Base-by-base conservation (phyloP, 2,888 invertebrate species). In the Syrphus vitripennis region DNA sequence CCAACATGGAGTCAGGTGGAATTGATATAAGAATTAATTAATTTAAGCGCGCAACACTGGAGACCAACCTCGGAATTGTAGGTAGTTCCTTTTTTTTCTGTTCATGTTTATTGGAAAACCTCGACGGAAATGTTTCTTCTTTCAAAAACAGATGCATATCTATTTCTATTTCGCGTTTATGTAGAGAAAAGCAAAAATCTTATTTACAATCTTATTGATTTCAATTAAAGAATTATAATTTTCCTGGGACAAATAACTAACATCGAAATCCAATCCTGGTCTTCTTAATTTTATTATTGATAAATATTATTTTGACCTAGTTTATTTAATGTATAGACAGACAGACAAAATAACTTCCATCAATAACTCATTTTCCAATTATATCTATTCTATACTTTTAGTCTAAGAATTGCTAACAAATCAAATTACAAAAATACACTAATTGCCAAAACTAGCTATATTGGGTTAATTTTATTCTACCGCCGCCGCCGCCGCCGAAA, bases 1-100 rank as follows among this genome's bases (percentile, higher is more conserved):
- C 29, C 16, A 26, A 34, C 80, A 59, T 76, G 65, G 70, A 29
- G 55, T 42, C 84, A 86, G 84, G 67, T 86, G 81, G 31, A 81
- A 77, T 67, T 81, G 76, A 86, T 55, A 72, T 69, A 55, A 61
- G 72, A 86, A 81, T 86, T 77, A 86, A 69, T 86, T 81, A 67
- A 67, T 40, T 63, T 34, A 24, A 67, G 12, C 67, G 12, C 67
- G 4, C 48, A 65, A 29, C 45, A 65, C 24, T 6, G 4, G 29
- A 65, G 1, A 19, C 45, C 48, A 10, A 48, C 16, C 14, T 26
- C 0, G 19, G 42, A n/a, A 19, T 24, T 14, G n/a, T n/a, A n/a
- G n/a, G n/a, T n/a, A n/a, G n/a, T n/a, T 10, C 4, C 10, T n/a
- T 26, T 57, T 14, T 10, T 55, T 55, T 10, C 10, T 34, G 0